Conservation (phyloP, 2,797 vertebrate genomes). For the Lemur catta region DNA sequence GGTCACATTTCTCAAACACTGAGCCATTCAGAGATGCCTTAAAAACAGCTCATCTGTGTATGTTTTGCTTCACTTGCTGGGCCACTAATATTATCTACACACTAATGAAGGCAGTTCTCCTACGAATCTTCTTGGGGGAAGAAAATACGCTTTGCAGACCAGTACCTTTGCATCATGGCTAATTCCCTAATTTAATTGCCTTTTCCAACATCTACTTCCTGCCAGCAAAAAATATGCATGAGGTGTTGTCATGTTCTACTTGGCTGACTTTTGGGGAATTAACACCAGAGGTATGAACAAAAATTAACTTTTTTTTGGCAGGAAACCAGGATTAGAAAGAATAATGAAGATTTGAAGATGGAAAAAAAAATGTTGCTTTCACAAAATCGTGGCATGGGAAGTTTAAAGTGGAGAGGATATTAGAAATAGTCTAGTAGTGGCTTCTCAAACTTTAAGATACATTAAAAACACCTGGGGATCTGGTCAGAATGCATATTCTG, state of each 20-base stretch:
- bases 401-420: neutral
- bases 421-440: neutral
- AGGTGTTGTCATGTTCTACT: constrained; percentile 53
- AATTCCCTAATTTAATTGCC: constrained; percentile 72
- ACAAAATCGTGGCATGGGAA: neutral
- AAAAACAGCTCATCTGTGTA: constrained; percentile 39
- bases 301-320: constrained; percentile 63
- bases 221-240: constrained; percentile 58
- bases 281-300: constrained; percentile 61
- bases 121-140: constrained; percentile 31
- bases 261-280: constrained; percentile 60
- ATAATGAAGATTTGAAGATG: constrained; percentile 53
- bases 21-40: constrained; percentile 43
- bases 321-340: constrained; percentile 50
- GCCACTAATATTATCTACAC: constrained; percentile 31
- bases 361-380: neutral
- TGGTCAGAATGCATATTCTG: neutral
- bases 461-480: neutral
- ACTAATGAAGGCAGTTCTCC: constrained; percentile 55
- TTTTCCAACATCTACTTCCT: constrained; percentile 60
- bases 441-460: neutral
- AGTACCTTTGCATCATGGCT: constrained; percentile 46
- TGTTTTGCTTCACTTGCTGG: constrained; percentile 41
- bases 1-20: constrained; percentile 61
- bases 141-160: constrained; percentile 51